Evolutionary conservation across 2,113 vertebrate genomes (phyloP).

Genomic region (Mirounga angustirostris): DNA sequence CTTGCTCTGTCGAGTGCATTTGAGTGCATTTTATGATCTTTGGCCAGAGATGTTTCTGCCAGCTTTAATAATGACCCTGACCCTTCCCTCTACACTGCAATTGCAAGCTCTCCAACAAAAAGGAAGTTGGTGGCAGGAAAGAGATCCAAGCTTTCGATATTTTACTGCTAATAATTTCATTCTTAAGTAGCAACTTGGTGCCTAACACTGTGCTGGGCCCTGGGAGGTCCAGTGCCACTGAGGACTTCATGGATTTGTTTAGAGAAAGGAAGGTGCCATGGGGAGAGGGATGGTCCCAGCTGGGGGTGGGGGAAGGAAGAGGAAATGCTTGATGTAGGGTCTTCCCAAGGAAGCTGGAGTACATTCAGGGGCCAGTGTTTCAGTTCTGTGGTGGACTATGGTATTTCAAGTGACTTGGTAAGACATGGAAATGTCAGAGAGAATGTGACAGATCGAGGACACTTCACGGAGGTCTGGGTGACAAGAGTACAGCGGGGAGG

Average conservation of each 20-base stretch:
- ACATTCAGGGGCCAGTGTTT: neutral
- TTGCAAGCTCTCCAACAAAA: neutral
- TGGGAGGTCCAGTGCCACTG: neutral
- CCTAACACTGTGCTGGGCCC: neutral
- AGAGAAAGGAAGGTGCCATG: fast-evolving
- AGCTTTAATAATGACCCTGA: neutral
- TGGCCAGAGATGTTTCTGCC: neutral
- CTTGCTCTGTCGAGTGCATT: neutral
- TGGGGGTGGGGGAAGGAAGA: neutral
- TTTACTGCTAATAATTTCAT: neutral
- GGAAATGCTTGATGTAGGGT: neutral
- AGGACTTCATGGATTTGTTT: neutral
- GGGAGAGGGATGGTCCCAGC: neutral
- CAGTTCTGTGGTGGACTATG: neutral
- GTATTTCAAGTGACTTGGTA: neutral
- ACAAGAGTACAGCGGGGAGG: fast-evolving
- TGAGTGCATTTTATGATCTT: neutral
- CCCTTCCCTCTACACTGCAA: neutral
- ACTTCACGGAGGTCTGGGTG: neutral
- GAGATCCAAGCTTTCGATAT: neutral
- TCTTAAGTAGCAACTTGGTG: neutral
- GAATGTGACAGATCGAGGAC: neutral
- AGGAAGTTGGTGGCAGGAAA: neutral
- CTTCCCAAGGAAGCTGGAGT: neutral
- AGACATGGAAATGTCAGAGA: neutral